Evolutionary conservation across 2,888 invertebrate species (phyloP).

Genomic region (Ypsolopha sequella): DNA sequence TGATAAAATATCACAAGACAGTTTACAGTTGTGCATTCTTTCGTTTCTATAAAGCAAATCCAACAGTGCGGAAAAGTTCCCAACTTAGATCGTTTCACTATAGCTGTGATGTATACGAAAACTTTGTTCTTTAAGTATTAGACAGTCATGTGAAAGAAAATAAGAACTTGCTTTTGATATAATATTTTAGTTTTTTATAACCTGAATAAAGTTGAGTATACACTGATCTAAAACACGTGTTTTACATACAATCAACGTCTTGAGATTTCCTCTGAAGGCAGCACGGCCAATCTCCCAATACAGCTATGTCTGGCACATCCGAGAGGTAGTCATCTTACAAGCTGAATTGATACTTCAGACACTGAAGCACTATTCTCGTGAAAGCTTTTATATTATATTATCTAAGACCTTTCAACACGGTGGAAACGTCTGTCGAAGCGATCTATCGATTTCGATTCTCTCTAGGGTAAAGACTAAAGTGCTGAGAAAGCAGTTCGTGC

Average conservation of each 20-base stretch:
- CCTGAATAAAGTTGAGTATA: neutral
- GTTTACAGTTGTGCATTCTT: conserved; percentile 42
- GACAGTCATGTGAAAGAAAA: conserved; percentile 10
- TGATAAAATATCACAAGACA: conserved; percentile 56
- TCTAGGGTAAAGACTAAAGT: conserved; percentile 41
- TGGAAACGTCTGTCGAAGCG: conserved; percentile 56
- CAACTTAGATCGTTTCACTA: conserved; percentile 32
- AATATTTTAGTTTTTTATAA: neutral
- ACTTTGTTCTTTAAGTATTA: conserved; percentile 4
- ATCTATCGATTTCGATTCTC: conserved; percentile 56
- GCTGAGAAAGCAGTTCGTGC: conserved; percentile 15
- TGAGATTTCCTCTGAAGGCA: conserved; percentile 26
- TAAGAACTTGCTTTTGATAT: conserved; percentile 18
- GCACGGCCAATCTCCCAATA: conserved; percentile 54
- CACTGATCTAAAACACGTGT: conserved; percentile 14
- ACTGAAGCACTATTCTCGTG: conserved; percentile 62
- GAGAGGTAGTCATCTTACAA: conserved; percentile 60
- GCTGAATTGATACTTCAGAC: conserved; percentile 69
- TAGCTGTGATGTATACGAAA: conserved; percentile 12
- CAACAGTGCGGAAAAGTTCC: conserved; percentile 44
- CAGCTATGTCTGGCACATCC: conserved; percentile 51
- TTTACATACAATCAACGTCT: conserved; percentile 53
- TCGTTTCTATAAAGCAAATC: conserved; percentile 32
- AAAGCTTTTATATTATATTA: conserved; percentile 71
- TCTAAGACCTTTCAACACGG: conserved; percentile 62